Percentiles rank a stretch among this genome's conserved stretches.
These are phyloP conservation scores for Dunckerocampus dactyliophorus DNA, from an alignment of 2,113 vertebrate species.

Conservation along the genomic window DNA sequence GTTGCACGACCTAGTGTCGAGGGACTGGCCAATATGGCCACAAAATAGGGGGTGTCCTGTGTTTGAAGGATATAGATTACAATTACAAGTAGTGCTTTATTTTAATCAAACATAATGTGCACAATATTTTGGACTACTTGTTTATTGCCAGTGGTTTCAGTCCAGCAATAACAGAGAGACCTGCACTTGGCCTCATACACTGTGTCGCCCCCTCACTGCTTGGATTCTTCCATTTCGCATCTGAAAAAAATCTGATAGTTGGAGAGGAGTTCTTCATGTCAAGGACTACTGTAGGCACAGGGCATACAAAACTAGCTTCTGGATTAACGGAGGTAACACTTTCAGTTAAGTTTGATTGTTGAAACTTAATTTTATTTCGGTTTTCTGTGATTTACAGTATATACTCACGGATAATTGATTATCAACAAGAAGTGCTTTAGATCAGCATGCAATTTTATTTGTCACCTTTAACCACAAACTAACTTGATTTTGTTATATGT, in stretches of 20 bases:
- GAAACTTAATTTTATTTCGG: not conserved
- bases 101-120: not conserved
- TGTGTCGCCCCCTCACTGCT: constrained; percentile 19
- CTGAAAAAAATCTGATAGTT: constrained; percentile 67
- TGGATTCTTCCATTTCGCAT: constrained; percentile 65
- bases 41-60: constrained; percentile 13
- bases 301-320: constrained; percentile 40
- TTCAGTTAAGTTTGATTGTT: constrained; percentile 10
- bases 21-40: constrained; percentile 42
- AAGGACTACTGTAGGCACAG: constrained; percentile 60
- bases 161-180: not conserved
- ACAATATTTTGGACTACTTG: not conserved
- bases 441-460: constrained; percentile 33
- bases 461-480: not conserved
- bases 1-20: constrained; percentile 60
- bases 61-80: constrained; percentile 13
- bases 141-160: constrained; percentile 1
- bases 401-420: not conserved
- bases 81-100: not conserved
- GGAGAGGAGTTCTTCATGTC: constrained; percentile 65
- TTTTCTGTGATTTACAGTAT: not conserved
- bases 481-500: not conserved
- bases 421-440: too few species aligned
- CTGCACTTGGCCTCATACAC: constrained; percentile 1
- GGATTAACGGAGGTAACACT: constrained; percentile 56